phyloP scores from a whole-genome alignment of 2,113 vertebrate genomes.

The Candoia aspera region DNA sequence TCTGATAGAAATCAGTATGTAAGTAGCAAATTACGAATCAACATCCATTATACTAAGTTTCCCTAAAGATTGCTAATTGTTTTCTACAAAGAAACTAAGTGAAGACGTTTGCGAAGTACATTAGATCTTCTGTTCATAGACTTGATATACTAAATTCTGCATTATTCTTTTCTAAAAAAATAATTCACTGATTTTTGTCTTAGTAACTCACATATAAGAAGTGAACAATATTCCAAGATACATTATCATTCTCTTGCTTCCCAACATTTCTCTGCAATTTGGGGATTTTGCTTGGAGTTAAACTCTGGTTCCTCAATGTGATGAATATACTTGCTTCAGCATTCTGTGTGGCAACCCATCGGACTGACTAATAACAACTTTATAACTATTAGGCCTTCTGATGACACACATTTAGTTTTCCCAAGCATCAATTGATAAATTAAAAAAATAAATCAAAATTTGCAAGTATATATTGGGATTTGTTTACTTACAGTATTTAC shows the following conservation, averaged over 20 bases:
- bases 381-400: background rate
- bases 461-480: background rate
- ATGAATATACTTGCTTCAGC: background rate
- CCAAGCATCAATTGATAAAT: background rate
- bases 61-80: background rate
- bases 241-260: background rate
- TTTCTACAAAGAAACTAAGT: background rate
- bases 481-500: background rate
- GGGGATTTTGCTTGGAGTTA: background rate
- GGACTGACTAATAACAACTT: background rate
- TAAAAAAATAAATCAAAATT: background rate
- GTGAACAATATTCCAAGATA: background rate
- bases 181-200: background rate
- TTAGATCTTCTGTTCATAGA: background rate
- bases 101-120: background rate
- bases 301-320: background rate
- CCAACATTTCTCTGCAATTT: background rate
- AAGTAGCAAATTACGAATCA: background rate
- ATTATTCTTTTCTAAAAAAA: background rate
- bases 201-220: background rate
- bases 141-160: background rate
- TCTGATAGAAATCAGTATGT: background rate
- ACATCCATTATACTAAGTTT: accelerated
- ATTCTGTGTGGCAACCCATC: background rate
- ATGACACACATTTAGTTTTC: background rate